These are phyloP conservation scores for Grapholita molesta DNA, from an alignment of 1,140 invertebrate species.

Conservation along the genomic window DNA sequence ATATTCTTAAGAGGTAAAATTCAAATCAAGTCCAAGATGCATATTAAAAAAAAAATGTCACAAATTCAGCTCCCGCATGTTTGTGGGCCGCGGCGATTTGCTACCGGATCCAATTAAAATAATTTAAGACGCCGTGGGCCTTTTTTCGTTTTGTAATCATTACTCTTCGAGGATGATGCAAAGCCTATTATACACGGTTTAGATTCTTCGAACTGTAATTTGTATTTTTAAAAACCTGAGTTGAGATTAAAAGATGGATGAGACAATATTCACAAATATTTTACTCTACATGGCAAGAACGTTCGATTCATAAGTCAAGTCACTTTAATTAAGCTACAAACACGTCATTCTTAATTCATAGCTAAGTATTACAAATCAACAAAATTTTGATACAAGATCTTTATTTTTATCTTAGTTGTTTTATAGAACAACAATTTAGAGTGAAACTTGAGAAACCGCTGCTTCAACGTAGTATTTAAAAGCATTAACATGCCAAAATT, in stretches of 20 bases:
- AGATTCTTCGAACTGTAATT: slow-evolving; percentile 56
- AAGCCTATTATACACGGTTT: slow-evolving; percentile 69
- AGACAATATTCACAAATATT: slow-evolving; percentile 19
- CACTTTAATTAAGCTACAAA: neutral
- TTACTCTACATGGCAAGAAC: neutral
- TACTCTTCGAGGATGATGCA: slow-evolving; percentile 66
- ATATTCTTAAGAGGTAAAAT: slow-evolving; percentile 7
- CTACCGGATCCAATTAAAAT: slow-evolving; percentile 79
- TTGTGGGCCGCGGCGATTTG: slow-evolving; percentile 42
- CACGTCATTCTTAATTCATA: neutral
- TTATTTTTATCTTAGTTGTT: neutral
- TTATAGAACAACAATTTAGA: neutral
- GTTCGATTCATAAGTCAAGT: neutral
- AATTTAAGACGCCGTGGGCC: slow-evolving; percentile 73
- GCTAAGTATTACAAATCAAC: neutral
- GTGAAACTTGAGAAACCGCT: neutral
- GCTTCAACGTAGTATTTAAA: slow-evolving; percentile 6
- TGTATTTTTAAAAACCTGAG: slow-evolving; percentile 39
- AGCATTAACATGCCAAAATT: slow-evolving; percentile 9
- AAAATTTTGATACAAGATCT: neutral
- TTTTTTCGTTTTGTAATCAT: slow-evolving; percentile 74
- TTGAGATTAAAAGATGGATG: slow-evolving; percentile 27
- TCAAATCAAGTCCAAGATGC: slow-evolving; percentile 24
- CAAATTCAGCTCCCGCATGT: slow-evolving; percentile 26
- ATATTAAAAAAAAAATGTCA: slow-evolving; percentile 30